phyloP scores from a whole-genome alignment of 1,140 invertebrate species.

The Proales similis region DNA sequence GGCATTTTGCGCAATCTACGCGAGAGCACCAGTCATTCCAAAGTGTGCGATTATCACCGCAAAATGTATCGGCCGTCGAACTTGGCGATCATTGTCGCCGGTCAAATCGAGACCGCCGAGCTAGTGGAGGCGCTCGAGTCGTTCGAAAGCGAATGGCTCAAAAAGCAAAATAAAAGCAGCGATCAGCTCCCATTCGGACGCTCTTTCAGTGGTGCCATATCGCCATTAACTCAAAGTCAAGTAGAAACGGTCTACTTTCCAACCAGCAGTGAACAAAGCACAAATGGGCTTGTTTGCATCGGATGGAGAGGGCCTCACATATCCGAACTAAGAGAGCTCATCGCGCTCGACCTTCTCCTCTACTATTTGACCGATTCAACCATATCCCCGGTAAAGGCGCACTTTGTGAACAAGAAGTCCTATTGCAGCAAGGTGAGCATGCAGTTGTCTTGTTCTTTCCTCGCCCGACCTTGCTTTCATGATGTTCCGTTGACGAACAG shows the following conservation, averaged over 20 bases:
- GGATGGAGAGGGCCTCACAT: conserved; percentile 70
- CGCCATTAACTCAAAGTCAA: conserved; percentile 59
- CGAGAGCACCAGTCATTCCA: conserved; percentile 17
- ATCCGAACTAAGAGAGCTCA: conserved; percentile 52
- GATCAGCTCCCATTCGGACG: neutral
- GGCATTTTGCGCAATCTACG: conserved; percentile 75
- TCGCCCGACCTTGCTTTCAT: neutral
- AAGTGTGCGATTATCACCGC: conserved; percentile 71
- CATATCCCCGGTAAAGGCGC: conserved; percentile 70
- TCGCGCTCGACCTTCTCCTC: conserved; percentile 64
- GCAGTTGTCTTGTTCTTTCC: conserved; percentile 37
- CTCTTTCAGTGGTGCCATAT: conserved; percentile 51
- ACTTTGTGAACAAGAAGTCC: conserved; percentile 72
- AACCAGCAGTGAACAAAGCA: conserved; percentile 67
- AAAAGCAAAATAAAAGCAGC: conserved; percentile 58
- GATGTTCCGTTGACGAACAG: neutral
- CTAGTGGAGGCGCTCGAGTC: conserved; percentile 66
- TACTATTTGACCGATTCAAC: conserved; percentile 77
- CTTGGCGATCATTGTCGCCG: conserved; percentile 71
- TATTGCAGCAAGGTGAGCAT: conserved; percentile 65
- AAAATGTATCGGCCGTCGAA: conserved; percentile 84
- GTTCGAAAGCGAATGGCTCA: conserved; percentile 70
- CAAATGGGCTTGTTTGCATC: conserved; percentile 67
- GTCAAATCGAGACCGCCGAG: conserved; percentile 67
- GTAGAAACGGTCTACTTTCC: conserved; percentile 62